Percentiles rank a stretch among this genome's conserved stretches.
Evolutionary conservation across 1,140 invertebrate genomes (phyloP).

Genomic region (Ctenoplectra terminalis): DNA sequence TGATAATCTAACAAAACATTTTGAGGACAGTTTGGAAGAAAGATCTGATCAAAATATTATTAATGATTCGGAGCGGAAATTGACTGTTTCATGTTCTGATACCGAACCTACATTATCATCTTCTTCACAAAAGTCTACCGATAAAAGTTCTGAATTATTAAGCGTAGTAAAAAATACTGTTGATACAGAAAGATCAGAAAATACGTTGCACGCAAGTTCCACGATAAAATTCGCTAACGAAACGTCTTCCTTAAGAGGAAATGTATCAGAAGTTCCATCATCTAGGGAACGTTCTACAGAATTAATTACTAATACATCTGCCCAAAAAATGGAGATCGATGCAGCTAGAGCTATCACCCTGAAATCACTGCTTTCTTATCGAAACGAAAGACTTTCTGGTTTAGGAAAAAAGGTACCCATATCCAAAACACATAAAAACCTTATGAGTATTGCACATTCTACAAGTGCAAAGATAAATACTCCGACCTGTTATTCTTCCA

Average conservation of each 20-base stretch:
- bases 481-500: neutral
- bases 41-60: neutral
- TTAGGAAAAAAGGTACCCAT: neutral
- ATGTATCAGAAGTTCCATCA: too few species aligned
- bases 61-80: neutral
- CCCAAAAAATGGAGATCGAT: neutral
- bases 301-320: neutral
- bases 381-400: neutral
- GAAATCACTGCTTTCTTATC: neutral
- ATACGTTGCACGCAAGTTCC: too few species aligned
- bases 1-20: neutral
- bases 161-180: neutral
- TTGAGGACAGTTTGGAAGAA: neutral
- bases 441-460: neutral
- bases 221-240: neutral
- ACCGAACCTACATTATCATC: neutral
- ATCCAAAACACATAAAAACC: neutral
- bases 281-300: neutral
- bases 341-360: neutral
- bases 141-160: neutral
- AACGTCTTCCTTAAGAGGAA: too few species aligned
- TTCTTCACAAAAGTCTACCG: neutral
- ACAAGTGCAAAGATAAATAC: neutral
- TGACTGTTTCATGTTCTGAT: neutral
- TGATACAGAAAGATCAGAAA: neutral